Evolutionary conservation across 2,888 invertebrate species (phyloP), one percentile per base, ranked within the genome.

Genomic region (Chrysodeixis includens): DNA sequence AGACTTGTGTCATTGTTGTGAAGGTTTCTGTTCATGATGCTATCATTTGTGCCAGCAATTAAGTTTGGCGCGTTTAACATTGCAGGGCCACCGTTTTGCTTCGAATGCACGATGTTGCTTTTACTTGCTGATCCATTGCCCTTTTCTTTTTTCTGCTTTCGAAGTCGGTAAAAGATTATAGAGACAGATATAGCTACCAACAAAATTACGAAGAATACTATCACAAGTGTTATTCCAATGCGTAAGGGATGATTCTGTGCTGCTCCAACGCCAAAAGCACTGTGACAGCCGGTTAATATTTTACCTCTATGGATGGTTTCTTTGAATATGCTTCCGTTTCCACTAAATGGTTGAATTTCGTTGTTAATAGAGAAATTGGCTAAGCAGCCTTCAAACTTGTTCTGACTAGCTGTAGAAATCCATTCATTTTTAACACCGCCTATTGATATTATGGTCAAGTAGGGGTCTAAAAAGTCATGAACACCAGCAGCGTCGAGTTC

Each of bases 401-500:
- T 94, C 14, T 96, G 95, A 56, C 92, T 90, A 12, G 89, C 85
- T 65, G 95, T 95, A 49, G 95, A 95, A 76, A 97, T 95, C 81
- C 96, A 95, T 79, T 96, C 97, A 20, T 96, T 90, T 82, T 96
- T 96, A 0, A 96, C 96, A 9, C 98, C 98, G 49, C 99, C 99
- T 49, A 99, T 91, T 2, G 97, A 97, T 62, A 99, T 91, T 5
- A 96, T 95, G 0, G 97, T 97, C 57, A 99, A 93, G 86, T 99
- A 98, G 0, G 99, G 98, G 90, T 99, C 99, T 40, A 99, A 95
- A 86, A 99, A 99, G 87, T 99, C 98, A 86, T 99, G 99, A 0
- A 98, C 97, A 3, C 98, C 97, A 14, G 97, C 97, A 0, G 97
- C 96, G 85, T 98, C 98, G 5, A 99, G 93, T 88, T 98, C 98